Evolutionary conservation across 2,113 vertebrate species (phyloP).

Genomic region (Xiphias gladius): DNA sequence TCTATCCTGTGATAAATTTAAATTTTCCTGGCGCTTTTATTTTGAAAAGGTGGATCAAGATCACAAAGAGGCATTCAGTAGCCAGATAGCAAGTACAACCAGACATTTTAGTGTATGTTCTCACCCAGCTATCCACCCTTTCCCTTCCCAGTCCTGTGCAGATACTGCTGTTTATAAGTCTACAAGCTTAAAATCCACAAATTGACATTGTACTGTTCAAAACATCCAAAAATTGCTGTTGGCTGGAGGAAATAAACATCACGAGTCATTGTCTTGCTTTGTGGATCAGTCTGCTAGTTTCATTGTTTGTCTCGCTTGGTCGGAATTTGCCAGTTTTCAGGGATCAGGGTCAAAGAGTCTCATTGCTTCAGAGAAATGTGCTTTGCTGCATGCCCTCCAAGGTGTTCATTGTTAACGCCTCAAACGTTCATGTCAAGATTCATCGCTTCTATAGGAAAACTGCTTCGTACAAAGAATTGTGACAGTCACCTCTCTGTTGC

Average conservation of each 20-base stretch:
- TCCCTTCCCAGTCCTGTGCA: slow-evolving; percentile 31
- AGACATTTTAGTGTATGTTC: slow-evolving; percentile 22
- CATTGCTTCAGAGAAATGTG: slow-evolving; percentile 43
- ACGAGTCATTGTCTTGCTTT: slow-evolving; percentile 61
- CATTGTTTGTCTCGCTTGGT: slow-evolving; percentile 50
- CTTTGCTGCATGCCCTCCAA: slow-evolving; percentile 35
- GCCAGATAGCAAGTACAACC: background rate
- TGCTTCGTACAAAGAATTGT: background rate
- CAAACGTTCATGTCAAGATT: slow-evolving; percentile 1
- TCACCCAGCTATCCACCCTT: slow-evolving; percentile 23
- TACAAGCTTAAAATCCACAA: slow-evolving; percentile 47
- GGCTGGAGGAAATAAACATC: slow-evolving; percentile 62
- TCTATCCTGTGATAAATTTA: background rate
- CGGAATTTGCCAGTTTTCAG: slow-evolving; percentile 57
- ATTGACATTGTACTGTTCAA: slow-evolving; percentile 45
- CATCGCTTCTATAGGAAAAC: background rate
- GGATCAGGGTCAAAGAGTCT: slow-evolving; percentile 52
- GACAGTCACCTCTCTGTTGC: background rate
- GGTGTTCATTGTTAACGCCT: slow-evolving; percentile 45
- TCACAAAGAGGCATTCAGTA: slow-evolving; percentile 29
- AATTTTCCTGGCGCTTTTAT: background rate
- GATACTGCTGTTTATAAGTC: slow-evolving; percentile 35
- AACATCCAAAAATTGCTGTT: slow-evolving; percentile 61
- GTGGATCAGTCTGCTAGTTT: slow-evolving; percentile 40
- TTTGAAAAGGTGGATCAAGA: slow-evolving; percentile 26